These are phyloP conservation scores for Pachymerium ferrugineum DNA, from an alignment of 2,888 invertebrate species.

Conservation along the genomic window DNA sequence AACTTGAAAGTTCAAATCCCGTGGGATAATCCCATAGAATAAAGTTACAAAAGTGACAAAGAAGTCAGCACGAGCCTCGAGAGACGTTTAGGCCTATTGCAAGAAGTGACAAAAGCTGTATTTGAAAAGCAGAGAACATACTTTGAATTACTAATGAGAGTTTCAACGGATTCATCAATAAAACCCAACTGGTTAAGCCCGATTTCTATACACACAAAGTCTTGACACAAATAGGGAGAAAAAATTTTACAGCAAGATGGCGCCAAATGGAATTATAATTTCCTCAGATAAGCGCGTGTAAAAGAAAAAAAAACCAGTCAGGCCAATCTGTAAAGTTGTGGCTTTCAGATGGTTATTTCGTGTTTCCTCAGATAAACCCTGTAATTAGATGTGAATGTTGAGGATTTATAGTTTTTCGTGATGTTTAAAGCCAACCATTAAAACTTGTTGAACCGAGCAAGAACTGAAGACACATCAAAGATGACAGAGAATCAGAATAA, in stretches of 20 bases:
- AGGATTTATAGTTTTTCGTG: background rate
- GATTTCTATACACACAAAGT: background rate
- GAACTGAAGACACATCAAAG: no score
- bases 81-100: background rate
- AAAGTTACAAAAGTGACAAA: conserved; percentile 7
- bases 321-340: background rate
- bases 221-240: no score
- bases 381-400: background rate
- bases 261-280: background rate
- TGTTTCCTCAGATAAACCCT: background rate
- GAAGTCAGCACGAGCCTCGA: conserved; percentile 27
- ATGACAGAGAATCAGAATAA: no score
- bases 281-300: background rate
- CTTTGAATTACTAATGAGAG: background rate
- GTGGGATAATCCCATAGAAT: conserved; percentile 20
- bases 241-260: background rate
- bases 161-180: background rate
- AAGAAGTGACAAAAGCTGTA: background rate
- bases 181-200: background rate
- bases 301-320: background rate
- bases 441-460: background rate
- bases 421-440: background rate
- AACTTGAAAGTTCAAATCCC: conserved; percentile 11
- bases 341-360: background rate
- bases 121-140: background rate